A percentile compares a stretch with the other conserved stretches of the same genome.
phyloP scores from a whole-genome alignment of 2,113 vertebrate species.

The Falcunculus frontatus region DNA sequence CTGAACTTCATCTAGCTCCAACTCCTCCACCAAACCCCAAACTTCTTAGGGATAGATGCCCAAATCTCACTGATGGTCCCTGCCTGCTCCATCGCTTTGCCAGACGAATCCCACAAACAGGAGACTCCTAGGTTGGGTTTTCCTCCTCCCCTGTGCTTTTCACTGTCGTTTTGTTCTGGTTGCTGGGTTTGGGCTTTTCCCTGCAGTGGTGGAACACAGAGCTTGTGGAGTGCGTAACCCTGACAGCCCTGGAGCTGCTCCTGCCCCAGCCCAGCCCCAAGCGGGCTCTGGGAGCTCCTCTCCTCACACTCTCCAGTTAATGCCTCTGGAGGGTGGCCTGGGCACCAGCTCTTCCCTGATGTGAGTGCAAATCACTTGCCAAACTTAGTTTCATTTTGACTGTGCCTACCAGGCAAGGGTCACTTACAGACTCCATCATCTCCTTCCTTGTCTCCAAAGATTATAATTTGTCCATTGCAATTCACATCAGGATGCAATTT shows the following conservation, averaged over 20 bases:
- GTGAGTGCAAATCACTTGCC: constrained; percentile 35
- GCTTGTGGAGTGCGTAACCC: not conserved
- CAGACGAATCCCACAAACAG: not conserved
- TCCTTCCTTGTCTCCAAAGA: constrained; percentile 30
- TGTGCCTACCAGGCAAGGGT: constrained; percentile 52
- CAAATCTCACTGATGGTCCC: not conserved
- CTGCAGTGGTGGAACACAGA: not conserved
- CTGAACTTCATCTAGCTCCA: not conserved
- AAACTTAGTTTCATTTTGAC: constrained; percentile 27
- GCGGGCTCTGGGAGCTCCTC: not conserved
- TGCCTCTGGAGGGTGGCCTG: not conserved
- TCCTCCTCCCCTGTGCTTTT: not conserved
- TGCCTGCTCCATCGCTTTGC: fast-evolving
- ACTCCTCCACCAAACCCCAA: not conserved
- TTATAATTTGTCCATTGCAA: constrained; percentile 51
- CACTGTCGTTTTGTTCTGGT: not conserved
- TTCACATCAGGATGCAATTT: constrained; percentile 64
- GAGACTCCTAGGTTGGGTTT: not conserved
- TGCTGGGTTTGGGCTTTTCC: not conserved
- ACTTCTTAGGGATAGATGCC: not conserved
- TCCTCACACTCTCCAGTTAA: not conserved
- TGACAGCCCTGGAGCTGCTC: constrained; percentile 32
- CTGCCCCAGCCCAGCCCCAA: not conserved
- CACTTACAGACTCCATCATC: constrained; percentile 28
- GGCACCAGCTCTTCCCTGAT: not conserved